Evolutionary conservation across 1,140 invertebrate genomes (phyloP), one percentile per base, ranked within the genome.

Genomic region (Drosophila triauraria): DNA sequence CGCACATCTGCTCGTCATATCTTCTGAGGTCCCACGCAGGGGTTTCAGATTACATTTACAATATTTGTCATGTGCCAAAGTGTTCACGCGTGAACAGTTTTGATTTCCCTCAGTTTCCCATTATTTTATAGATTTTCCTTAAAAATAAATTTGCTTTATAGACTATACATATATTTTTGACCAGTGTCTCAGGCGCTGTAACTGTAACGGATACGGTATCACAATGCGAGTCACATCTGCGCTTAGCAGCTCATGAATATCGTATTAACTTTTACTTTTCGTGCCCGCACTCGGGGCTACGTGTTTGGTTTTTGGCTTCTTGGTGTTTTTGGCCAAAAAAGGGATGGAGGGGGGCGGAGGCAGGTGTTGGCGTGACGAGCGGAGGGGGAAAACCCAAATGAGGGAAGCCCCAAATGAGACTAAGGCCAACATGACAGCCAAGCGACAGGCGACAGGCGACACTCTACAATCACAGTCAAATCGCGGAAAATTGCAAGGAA

Each of bases 191-290:
- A 42, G 51, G 38, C 6, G 4, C 32, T 53, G 58, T 48, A 27
- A 35, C 42, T 65, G 67, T 58, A 47, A 57, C 64, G 51, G 42
- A 65, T 35, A 81, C 57, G 59, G 57, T 75, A 84, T 84, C 85
- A 81, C 85, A 88, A 88, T 88, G 85, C 88, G 62, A 91, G 88
- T 91, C 88, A 91, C 88, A 91, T 91, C 83, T 91, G 83, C 65
- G 84, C 81, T 91, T 88, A 91, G 88, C 81, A 85, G 81, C 82
- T 91, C 87, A 91, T 91, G 88, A 91, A 91, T 91, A 91, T 83
- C 78, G 81, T 91, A 91, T 91, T 91, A 91, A 88, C 88, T 91
- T 91, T 91, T 90, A 82, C 78, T 90, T 86, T 90, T 80, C 77
- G 62, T 80, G 61, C 47, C 43, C 56, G 47, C 50, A 56, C 20